phyloP scores from a whole-genome alignment of 2,888 invertebrate species.

The Onthophagus sagittarius region DNA sequence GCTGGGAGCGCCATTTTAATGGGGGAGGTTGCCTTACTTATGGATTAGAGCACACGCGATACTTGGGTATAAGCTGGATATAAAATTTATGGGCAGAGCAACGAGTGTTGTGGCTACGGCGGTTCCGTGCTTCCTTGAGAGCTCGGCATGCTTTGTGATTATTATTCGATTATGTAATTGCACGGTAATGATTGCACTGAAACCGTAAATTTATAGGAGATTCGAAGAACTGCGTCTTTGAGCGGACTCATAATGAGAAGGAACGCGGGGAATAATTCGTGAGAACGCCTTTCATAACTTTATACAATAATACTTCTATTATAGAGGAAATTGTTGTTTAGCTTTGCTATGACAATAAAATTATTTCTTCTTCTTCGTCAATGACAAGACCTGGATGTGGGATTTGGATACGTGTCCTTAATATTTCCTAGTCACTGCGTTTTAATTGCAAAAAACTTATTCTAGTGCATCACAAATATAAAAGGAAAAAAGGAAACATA shows the following conservation, averaged over 20 bases:
- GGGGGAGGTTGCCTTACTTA: neutral
- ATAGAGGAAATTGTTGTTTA: neutral
- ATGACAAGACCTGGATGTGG: neutral
- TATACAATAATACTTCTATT: neutral
- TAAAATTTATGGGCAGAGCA: neutral
- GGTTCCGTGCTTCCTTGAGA: neutral
- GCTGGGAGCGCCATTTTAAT: neutral
- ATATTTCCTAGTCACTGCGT: neutral
- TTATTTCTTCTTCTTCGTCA: neutral
- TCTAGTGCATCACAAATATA: neutral
- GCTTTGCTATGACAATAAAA: no score
- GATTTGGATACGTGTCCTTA: neutral
- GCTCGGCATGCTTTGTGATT: neutral
- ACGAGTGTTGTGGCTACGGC: neutral
- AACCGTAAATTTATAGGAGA: neutral
- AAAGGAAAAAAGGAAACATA: neutral
- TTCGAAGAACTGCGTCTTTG: neutral
- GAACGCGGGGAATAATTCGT: neutral
- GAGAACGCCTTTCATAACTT: neutral
- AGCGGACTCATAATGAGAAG: neutral
- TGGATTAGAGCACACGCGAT: neutral
- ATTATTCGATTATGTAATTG: neutral
- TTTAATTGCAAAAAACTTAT: neutral
- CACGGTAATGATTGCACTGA: neutral
- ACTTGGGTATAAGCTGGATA: neutral